Base-by-base conservation (phyloP, 2,797 vertebrate species). In the Uromys caudimaculatus region DNA sequence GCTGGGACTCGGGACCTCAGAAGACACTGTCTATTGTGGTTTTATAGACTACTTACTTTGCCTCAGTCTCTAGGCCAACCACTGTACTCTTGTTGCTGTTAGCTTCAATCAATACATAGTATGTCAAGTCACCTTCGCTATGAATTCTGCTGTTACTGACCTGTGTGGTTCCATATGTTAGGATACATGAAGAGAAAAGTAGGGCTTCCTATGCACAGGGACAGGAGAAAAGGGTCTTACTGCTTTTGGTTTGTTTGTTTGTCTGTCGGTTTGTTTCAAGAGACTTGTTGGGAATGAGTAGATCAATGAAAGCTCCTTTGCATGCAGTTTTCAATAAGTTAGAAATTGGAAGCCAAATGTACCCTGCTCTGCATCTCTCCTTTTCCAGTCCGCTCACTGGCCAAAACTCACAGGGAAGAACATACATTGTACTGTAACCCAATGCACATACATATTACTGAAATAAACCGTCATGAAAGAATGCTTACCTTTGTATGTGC, bases 41-140 rank as follows among this genome's bases (percentile, higher is more conserved):
- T 94, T 94, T 91, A 89, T 89, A 93, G 41, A 93, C 88, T 44
- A 71, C 95, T 62, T 97, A 79, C 35, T 58, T 88, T 92, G 35
- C 76, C 82, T 91, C 73, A 64, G 76, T 83, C 85, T 52, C 38
- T 38, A 58, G 41, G 56, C 90, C 67, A 73, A 60, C 95, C 75
- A 69, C 9, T 27, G 76, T 9, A 35, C 12, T 52, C 83, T 54
- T 38, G 19, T 60, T 41, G 50, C 89, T 86, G 62, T 67, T 69
- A 82, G 84, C 35, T 44, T 95, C 56, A 60, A 47, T 96, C 84
- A 81, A 90, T 38, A 88, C 32, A 47, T 24, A 67, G 76, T 64
- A 54, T 17, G 78, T 56, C 75, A 35, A 12, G 11, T 84, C 47
- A 47, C 17, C 32, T 35, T 64, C 3, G 0, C 89, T 58, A 67